These are phyloP conservation scores for Albula goreensis DNA, from an alignment of 2,113 vertebrate species.

Conservation along the genomic window DNA sequence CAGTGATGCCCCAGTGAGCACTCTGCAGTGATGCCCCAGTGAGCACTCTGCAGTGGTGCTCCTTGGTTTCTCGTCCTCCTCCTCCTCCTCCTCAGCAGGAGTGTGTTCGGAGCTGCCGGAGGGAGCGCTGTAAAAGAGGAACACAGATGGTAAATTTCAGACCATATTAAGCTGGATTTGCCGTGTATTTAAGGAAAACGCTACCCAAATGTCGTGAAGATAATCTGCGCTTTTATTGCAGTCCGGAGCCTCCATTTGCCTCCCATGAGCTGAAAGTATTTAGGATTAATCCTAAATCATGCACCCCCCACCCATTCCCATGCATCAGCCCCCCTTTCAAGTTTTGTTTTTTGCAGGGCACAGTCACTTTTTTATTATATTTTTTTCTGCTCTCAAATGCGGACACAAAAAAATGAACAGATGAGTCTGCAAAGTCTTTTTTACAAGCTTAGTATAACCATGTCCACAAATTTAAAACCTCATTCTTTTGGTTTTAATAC, in stretches of 20 bases:
- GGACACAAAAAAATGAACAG: background rate
- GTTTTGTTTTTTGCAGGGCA: background rate
- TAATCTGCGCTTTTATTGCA: conserved; percentile 48
- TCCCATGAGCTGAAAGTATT: background rate
- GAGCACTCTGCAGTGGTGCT: background rate
- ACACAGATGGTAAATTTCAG: conserved; percentile 32
- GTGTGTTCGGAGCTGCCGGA: background rate
- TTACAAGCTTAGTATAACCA: background rate
- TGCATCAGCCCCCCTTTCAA: background rate
- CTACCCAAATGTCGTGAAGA: conserved; percentile 38
- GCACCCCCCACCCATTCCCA: background rate
- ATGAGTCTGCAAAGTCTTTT: background rate
- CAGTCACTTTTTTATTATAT: background rate
- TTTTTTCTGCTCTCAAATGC: background rate
- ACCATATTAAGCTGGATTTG: conserved; percentile 43
- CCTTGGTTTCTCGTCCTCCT: background rate
- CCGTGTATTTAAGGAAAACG: conserved; percentile 39
- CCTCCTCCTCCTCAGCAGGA: background rate
- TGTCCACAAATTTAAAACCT: background rate
- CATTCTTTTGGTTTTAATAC: background rate
- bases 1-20: too few species aligned
- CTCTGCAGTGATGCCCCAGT: too few species aligned
- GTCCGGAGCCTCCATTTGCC: background rate
- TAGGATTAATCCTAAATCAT: background rate
- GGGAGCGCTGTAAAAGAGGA: conserved; percentile 6